Evolutionary conservation across 1,140 invertebrate species (phyloP), one percentile per base, ranked within the genome.

Genomic region (Bombus huntii): DNA sequence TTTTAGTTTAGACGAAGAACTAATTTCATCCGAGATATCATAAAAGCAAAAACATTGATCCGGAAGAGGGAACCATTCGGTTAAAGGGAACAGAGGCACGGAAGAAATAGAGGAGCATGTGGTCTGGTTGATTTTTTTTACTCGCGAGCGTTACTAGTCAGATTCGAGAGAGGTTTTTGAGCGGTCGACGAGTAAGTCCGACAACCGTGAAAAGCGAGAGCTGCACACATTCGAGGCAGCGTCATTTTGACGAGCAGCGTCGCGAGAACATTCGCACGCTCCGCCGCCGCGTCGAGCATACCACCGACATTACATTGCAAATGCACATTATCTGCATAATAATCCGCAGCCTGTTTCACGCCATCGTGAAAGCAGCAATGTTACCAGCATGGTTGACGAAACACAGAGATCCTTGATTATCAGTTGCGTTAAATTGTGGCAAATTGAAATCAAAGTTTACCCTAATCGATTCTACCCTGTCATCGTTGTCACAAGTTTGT

Each of bases 291-390:
- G 83, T 83, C 62, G 53, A 85, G 65, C 83, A 71, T 31, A 28
- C 25, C 47, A 66, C 37, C 68, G 66, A 70, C 83, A 53, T 85
- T 87, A 85, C 75, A 70, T 71, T 74, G 42, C 81, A 73, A 88
- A 88, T 86, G 86, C 80, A 77, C 70, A 84, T 90, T 88, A 90
- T 90, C 86, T 83, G 81, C 89, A 88, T 90, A 90, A 90, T 90
- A 90, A 90, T 90, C 82, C 81, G 53, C 72, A 15, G 68, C 68
- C 57, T 81, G 83, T 88, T 84, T 83, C 88, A 70, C 66, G 78
- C 68, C 82, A 65, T 83, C 73, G 81, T 74, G 71, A 85, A 87
- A 75, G 76, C 88, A 78, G 74, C 78, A 83, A 81, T 80, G 82
- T 47, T 66, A 57, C 53, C 25, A 65, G 31, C 44, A 81, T 76